These are phyloP conservation scores for Epinotia nisella DNA, from an alignment of 2,888 invertebrate species.

Conservation along the genomic window DNA sequence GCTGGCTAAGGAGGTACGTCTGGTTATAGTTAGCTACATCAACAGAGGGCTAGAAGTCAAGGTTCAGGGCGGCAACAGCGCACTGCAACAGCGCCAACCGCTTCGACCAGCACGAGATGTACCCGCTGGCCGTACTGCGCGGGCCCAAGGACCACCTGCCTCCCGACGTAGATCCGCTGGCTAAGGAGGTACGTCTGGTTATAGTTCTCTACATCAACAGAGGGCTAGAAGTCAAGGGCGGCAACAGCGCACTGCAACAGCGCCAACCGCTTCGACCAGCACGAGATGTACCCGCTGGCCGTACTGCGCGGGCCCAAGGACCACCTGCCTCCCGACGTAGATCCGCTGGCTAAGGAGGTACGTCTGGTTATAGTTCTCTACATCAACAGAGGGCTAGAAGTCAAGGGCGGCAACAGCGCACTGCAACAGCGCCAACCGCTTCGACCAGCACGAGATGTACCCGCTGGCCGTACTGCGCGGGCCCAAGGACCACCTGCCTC, in stretches of 20 bases:
- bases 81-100: constrained; percentile 81
- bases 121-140: constrained; percentile 89
- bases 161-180: constrained; percentile 91
- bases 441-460: constrained; percentile 92
- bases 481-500: constrained; percentile 91
- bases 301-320: constrained; percentile 91
- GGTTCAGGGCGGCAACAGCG: constrained; percentile 73
- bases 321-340: constrained; percentile 91
- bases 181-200: constrained; percentile 89
- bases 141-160: constrained; percentile 92
- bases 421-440: constrained; percentile 84
- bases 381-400: no score
- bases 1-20: constrained; percentile 91
- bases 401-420: constrained; percentile 75
- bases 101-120: constrained; percentile 92
- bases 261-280: constrained; percentile 87
- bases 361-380: no score
- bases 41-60: constrained; percentile 83
- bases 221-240: constrained; percentile 55
- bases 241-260: constrained; percentile 83
- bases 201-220: no score
- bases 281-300: constrained; percentile 91
- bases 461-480: constrained; percentile 89
- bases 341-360: constrained; percentile 95
- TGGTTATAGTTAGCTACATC: constrained; percentile 52